Evolutionary conservation across 2,888 invertebrate genomes (phyloP).

Genomic region (Pachymerium ferrugineum): DNA sequence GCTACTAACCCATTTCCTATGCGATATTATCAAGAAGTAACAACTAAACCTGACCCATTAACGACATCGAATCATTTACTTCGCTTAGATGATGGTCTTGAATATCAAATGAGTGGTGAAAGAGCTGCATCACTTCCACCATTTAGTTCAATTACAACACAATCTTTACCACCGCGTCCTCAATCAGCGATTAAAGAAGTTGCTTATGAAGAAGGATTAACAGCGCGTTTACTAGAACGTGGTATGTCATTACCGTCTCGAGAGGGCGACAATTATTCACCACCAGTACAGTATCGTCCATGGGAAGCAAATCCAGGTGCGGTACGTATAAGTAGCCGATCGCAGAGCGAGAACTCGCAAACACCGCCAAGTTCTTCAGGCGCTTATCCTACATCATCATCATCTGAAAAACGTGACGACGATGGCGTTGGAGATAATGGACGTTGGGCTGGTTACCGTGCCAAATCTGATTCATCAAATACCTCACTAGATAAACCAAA

Average conservation of each 20-base stretch:
- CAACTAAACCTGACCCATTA: constrained; percentile 28
- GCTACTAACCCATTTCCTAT: constrained; percentile 31
- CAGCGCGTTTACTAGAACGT: constrained; percentile 58
- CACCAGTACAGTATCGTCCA: constrained; percentile 65
- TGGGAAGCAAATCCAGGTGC: constrained; percentile 57
- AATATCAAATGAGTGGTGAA: constrained; percentile 32
- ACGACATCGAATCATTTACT: constrained; percentile 6
- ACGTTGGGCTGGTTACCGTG: constrained; percentile 30
- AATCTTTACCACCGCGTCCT: constrained; percentile 29
- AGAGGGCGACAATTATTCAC: constrained; percentile 41
- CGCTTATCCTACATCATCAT: no score
- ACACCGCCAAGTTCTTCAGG: constrained; percentile 35
- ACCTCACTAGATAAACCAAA: constrained; percentile 30
- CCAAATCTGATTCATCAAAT: no score
- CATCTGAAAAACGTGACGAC: constrained; percentile 34
- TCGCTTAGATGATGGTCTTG: constrained; percentile 33
- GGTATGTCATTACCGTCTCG: constrained; percentile 35
- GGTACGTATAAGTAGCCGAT: constrained; percentile 23
- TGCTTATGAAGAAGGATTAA: constrained; percentile 60
- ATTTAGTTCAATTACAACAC: constrained; percentile 35
- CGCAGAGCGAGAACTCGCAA: constrained; percentile 32
- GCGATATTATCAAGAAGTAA: constrained; percentile 33
- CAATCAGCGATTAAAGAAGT: constrained; percentile 36
- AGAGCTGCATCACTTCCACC: constrained; percentile 36
- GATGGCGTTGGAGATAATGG: constrained; percentile 26